Evolutionary conservation across 2,888 invertebrate genomes (phyloP), one percentile per base, ranked within the genome.

Genomic region (Synanthedon andrenaeformis): DNA sequence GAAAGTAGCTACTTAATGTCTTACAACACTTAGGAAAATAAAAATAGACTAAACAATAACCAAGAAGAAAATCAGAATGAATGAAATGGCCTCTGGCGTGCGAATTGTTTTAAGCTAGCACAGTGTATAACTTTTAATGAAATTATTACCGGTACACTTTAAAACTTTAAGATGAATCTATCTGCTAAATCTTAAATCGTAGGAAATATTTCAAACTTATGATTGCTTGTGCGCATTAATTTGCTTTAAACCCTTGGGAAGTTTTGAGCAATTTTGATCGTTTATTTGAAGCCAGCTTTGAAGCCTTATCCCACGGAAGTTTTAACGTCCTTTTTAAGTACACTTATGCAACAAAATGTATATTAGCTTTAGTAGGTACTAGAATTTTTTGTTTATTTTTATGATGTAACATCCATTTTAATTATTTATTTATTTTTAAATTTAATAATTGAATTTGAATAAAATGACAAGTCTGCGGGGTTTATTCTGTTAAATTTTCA

Each of bases 401-500:
- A n/a, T 42, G 11, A 45, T 13, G n/a, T 45, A 6, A 13, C 14
- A n/a, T n/a, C n/a, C n/a, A n/a, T n/a, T n/a, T n/a, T n/a, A 12
- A n/a, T 42, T 42, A 12, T n/a, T 42, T 2, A 42, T 23, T 23
- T 23, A 3, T 23, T 23, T 23, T 4, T 23, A 13, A 13, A 45
- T 6, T 5, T 5, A 13, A 45, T 13, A 45, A 45, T n/a, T 12
- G 45, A 45, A 45, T n/a, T 41, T 35, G 6, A 35, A 35, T 35
- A 35, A 35, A 35, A 35, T 13, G 8, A 11, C 51, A 3, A 48
- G 42, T 56, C 49, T 54, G 52, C 14, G 41, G 12, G 52, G 13
- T 52, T 52, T 69, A 62, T 51, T 75, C 72, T 74, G 59, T 72
- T 66, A 53, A 53, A 54, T 54, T 63, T 62, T 58, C 57, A 62